Percentiles rank a stretch among this genome's conserved stretches.
These are phyloP conservation scores for Agrenia bidenticulata DNA, from an alignment of 2,888 invertebrate genomes.

Conservation along the genomic window DNA sequence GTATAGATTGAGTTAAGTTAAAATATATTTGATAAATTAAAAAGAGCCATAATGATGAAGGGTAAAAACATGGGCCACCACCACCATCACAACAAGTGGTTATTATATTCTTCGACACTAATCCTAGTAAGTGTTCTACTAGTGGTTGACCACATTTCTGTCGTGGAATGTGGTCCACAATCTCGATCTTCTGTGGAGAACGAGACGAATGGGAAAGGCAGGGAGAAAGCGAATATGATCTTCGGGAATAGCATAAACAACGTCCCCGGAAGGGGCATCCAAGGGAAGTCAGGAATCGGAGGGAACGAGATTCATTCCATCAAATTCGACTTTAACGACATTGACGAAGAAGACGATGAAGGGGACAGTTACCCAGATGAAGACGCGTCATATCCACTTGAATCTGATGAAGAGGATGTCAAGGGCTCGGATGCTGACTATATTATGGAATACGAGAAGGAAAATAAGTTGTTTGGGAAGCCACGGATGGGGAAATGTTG, in stretches of 20 bases:
- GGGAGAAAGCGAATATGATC: slow-evolving; percentile 8
- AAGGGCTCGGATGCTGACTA: slow-evolving; percentile 31
- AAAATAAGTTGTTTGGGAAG: slow-evolving; percentile 23
- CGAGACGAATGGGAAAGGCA: not conserved
- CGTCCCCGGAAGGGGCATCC: slow-evolving; percentile 10
- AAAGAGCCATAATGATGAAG: too few relatives aligned
- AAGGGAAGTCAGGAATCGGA: slow-evolving; percentile 19
- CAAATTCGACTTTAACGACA: slow-evolving; percentile 25
- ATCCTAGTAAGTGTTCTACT: slow-evolving; percentile 33
- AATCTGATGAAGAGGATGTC: slow-evolving; percentile 17
- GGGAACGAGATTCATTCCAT: slow-evolving; percentile 41
- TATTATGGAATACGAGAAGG: slow-evolving; percentile 25
- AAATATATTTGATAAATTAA: too few relatives aligned
- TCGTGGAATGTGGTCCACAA: slow-evolving; percentile 21
- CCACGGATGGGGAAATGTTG: slow-evolving; percentile 51
- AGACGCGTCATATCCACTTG: slow-evolving; percentile 29
- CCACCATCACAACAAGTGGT: slow-evolving; percentile 31
- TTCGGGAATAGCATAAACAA: slow-evolving; percentile 19
- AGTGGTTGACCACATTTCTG: slow-evolving; percentile 15
- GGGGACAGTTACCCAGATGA: slow-evolving; percentile 36
- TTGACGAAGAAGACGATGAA: slow-evolving; percentile 30
- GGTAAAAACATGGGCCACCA: too few relatives aligned
- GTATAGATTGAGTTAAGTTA: too few relatives aligned
- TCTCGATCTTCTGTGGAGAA: slow-evolving; percentile 2
- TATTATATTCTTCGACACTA: slow-evolving; percentile 33